A percentile compares a stretch with the other conserved stretches of the same genome.
phyloP scores from a whole-genome alignment of 2,888 invertebrate species.

The Himalopsyche tibetana region DNA sequence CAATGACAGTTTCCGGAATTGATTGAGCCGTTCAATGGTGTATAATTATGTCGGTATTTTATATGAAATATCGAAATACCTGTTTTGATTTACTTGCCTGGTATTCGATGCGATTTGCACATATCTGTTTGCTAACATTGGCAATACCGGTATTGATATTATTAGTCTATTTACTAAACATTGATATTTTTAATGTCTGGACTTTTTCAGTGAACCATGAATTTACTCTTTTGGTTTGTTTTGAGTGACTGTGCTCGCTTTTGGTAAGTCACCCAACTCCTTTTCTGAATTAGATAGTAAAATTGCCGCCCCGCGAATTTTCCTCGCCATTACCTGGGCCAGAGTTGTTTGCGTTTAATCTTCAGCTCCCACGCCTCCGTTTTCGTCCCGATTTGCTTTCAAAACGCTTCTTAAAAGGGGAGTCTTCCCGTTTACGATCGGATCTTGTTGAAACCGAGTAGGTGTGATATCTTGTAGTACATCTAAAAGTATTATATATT shows the following conservation, averaged over 20 bases:
- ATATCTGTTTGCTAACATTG: no score
- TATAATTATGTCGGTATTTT: no score
- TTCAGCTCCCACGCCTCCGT: constrained; percentile 48
- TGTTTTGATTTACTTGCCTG: no score
- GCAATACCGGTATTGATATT: no score
- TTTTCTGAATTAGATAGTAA: constrained; percentile 47
- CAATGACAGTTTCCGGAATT: no score
- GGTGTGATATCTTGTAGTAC: not conserved
- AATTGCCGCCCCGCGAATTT: constrained; percentile 59
- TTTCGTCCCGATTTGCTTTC: constrained; percentile 23
- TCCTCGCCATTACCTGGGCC: constrained; percentile 62
- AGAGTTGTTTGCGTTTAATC: constrained; percentile 63
- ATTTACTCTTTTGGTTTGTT: not conserved
- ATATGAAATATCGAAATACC: no score
- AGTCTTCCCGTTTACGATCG: constrained; percentile 7
- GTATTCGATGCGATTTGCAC: no score
- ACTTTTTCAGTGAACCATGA: not conserved
- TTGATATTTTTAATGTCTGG: no score
- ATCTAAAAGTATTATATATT: not conserved
- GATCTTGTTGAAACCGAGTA: not conserved
- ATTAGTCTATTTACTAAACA: no score
- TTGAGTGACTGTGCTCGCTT: not conserved
- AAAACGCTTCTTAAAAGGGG: not conserved
- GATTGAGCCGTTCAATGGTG: no score
- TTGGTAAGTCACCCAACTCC: not conserved